A percentile compares a stretch with the other conserved stretches of the same genome.
These are phyloP conservation scores for Atta colombica DNA, from an alignment of 1,140 invertebrate species.

Conservation along the genomic window DNA sequence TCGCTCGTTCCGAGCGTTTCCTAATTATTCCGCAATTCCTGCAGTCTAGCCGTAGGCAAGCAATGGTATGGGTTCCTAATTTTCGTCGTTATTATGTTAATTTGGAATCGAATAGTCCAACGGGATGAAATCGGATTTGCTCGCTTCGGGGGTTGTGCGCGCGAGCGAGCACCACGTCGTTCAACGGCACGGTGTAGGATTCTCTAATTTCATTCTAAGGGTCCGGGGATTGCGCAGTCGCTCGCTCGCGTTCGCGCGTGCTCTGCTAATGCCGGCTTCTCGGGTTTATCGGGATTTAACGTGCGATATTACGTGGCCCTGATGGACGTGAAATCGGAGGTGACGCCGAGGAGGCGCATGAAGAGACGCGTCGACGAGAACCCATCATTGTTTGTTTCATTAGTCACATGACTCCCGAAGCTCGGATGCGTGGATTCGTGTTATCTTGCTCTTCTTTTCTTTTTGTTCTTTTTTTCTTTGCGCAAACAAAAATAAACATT, in stretches of 20 bases:
- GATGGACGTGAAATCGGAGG: constrained; percentile 53
- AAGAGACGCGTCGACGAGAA: constrained; percentile 20
- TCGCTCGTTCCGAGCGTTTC: constrained; percentile 15
- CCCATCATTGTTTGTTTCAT: constrained; percentile 43
- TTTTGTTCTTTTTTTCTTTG: neutral
- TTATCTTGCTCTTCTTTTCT: neutral
- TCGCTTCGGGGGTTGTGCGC: constrained; percentile 1
- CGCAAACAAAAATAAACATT: neutral
- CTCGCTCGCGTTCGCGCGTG: constrained; percentile 5
- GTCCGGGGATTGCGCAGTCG: constrained; percentile 35
- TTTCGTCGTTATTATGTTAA: constrained; percentile 70
- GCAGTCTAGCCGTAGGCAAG: constrained; percentile 18
- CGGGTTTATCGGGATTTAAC: constrained; percentile 50
- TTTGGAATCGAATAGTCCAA: constrained; percentile 65
- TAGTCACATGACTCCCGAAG: constrained; percentile 38
- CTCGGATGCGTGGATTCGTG: neutral
- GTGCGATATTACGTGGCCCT: constrained; percentile 32
- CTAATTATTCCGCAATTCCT: constrained; percentile 52
- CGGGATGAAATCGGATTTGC: constrained; percentile 58
- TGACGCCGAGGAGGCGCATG: constrained; percentile 20
- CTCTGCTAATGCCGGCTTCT: constrained; percentile 38
- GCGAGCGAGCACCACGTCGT: neutral
- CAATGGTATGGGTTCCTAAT: constrained; percentile 17
- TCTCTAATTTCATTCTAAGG: constrained; percentile 58
- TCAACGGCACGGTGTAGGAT: constrained; percentile 5